phyloP scores from a whole-genome alignment of 1,140 invertebrate species.

The Ceratitis capitata region DNA sequence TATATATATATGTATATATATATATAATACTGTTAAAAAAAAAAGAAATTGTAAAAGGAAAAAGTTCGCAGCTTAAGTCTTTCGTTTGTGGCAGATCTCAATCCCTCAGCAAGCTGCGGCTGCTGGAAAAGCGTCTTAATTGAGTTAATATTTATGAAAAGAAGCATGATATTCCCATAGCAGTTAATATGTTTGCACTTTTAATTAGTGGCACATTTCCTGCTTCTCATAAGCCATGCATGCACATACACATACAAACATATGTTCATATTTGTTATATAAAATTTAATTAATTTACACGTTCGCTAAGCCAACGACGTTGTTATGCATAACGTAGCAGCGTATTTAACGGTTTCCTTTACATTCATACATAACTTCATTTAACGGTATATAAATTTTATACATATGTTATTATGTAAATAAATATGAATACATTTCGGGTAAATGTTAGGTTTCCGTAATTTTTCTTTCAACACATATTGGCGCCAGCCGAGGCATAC shows the following conservation, averaged over 20 bases:
- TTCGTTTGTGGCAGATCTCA: background rate
- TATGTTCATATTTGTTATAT: background rate
- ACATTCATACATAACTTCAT: background rate
- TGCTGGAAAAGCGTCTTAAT: background rate
- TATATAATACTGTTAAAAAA: too few species aligned
- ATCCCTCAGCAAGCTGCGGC: background rate
- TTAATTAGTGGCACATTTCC: background rate
- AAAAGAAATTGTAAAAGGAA: too few species aligned
- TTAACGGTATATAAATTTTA: background rate
- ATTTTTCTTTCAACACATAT: background rate
- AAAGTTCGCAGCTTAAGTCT: conserved; percentile 16
- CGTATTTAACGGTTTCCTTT: background rate
- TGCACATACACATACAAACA: background rate
- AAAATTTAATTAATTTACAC: background rate
- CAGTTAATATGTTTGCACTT: background rate
- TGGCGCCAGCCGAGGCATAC: too few species aligned
- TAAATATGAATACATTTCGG: background rate
- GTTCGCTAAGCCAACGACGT: background rate
- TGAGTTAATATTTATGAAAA: background rate
- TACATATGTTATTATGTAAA: background rate
- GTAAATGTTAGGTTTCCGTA: background rate
- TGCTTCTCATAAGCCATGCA: background rate
- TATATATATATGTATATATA: too few species aligned
- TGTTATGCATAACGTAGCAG: background rate
- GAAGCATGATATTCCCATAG: background rate